Evolutionary conservation across 1,140 invertebrate species (phyloP), one percentile per base, ranked within the genome.

Genomic region (Anthonomus grandis): DNA sequence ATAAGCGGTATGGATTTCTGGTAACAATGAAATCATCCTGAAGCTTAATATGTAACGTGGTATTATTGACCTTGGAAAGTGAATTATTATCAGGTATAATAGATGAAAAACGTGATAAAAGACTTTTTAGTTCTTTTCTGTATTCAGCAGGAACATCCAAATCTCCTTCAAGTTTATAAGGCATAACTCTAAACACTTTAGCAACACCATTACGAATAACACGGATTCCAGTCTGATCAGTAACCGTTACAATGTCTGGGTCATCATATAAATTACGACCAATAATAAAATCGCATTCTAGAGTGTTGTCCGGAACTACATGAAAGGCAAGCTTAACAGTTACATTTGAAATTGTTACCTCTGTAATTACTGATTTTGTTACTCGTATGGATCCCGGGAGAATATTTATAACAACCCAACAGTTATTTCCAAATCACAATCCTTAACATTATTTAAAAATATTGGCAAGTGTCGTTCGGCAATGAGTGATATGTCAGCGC

Each of bases 271-370:
- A 5, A 24, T 52, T 45, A 46, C 50, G 18, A 6, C 50, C 50
- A 52, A 52, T 46, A 17, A 52, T 15, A 9, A 52, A 23, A 24
- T 52, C 50, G 18, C 23, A 52, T n/a, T 52, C 50, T 5, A 48
- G 21, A 52, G 6, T 8, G 8, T 23, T 17, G 5, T n/a, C 37
- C 6, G 50, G 39, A 23, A 52, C 38, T 8, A 52, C 15, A 9
- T 47, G 4, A 25, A 52, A 52, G 4, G 6, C 22, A 8, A 45
- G 23, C 19, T 19, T 9, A 9, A 41, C n/a, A 13, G 38, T 15
- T 15, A 15, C 13, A 15, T 41, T 8, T 6, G 18, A 41, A 15
- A 41, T 13, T 15, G 6, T 13, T 13, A 19, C 6, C 6, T 19
- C 15, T 41, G 8, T 41, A 8, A 41, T 13, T 41, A 8, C 8